phyloP scores from a whole-genome alignment of 2,888 invertebrate species.

The Leptinotarsa haldemani region DNA sequence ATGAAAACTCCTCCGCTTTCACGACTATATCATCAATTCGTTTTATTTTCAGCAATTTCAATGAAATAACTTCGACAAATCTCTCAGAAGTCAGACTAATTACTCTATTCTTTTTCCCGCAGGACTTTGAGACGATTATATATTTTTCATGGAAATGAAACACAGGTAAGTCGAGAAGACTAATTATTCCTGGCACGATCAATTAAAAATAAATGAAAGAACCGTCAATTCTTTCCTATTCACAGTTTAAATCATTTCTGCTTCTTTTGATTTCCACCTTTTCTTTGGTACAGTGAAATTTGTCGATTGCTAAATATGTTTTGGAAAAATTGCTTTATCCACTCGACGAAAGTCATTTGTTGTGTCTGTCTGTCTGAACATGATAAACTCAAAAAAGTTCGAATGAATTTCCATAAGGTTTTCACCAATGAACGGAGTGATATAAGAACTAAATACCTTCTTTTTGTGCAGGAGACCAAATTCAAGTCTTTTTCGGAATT shows the following conservation, averaged over 20 bases:
- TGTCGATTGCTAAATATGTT: too few relatives aligned
- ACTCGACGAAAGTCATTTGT: too few relatives aligned
- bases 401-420: too few relatives aligned
- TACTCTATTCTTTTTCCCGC: background rate
- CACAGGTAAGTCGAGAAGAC: background rate
- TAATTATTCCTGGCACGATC: background rate
- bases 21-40: background rate
- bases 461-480: too few relatives aligned
- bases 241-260: background rate
- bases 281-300: too few relatives aligned
- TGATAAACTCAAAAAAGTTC: too few relatives aligned
- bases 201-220: background rate
- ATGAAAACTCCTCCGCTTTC: background rate
- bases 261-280: too few relatives aligned
- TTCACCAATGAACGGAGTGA: too few relatives aligned
- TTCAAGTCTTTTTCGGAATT: too few relatives aligned
- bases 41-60: background rate
- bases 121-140: background rate
- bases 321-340: too few relatives aligned
- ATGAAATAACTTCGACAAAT: background rate
- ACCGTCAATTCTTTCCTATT: background rate
- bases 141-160: background rate
- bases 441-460: too few relatives aligned
- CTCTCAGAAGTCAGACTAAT: background rate
- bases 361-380: too few relatives aligned